Base-by-base conservation (phyloP, 2,888 invertebrate genomes). In the Brenthis daphne region DNA sequence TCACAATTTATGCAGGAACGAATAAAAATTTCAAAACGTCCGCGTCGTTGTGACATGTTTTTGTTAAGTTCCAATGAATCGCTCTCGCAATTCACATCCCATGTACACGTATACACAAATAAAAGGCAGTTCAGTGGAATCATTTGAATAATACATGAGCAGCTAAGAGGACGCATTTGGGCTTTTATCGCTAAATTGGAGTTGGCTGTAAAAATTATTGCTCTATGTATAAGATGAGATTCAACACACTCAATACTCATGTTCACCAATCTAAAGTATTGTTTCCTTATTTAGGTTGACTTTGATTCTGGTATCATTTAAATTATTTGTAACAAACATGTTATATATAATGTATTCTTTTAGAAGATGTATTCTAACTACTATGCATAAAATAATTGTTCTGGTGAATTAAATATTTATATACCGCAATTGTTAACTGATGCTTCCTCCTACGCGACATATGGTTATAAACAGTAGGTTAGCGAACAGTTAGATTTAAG, bases 71-170 rank as follows among this genome's bases (percentile, higher is more conserved):
- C 33, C 50, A 66, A 64, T 60, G 56, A 54, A 57, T 58, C 37
- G 53, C 64, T 56, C 57, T 68, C 63, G 60, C 50, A 50, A 54
- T 70, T 66, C 73, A 76, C 76, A 66, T 51, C 77, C 74, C 75
- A 71, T 79, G 66, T 77, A 80, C 79, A 65, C 69, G 48, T 69
- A 64, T 68, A 80, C 75, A 77, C 77, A 76, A 79, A 80, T 80
- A 75, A 80, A 79, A 80, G 77, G 76, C 77, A 78, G 82, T 80
- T 83, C 81, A 78, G 79, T 79, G 76, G 76, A 81, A 80, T 80
- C 78, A 81, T 82, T 78, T 86, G 86, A 86, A 88, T 88, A 85
- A 86, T 86, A 80, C 84, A 86, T 86, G 84, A 84, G 81, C 74
- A 77, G 80, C 76, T 79, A 79, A 81, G 79, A 80, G 78, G 77